phyloP scores from a whole-genome alignment of 2,888 invertebrate species.

The Ophion costatus region DNA sequence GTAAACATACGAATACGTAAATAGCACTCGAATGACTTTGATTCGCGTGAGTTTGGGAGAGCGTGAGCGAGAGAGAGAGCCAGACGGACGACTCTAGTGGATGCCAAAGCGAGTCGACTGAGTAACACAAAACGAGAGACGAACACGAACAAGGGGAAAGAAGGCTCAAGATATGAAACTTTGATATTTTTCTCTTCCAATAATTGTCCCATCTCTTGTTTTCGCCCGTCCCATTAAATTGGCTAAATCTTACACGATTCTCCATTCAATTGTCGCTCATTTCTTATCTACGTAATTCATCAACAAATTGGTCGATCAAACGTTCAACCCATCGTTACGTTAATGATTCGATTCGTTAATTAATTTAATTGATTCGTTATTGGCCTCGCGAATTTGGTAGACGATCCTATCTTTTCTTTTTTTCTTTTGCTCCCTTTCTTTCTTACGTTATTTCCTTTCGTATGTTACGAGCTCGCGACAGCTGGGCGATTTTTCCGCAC shows the following conservation, averaged over 20 bases:
- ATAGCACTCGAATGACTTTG: constrained; percentile 66
- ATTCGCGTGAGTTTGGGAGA: constrained; percentile 55
- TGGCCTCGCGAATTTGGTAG: constrained; percentile 61
- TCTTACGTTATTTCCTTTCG: constrained; percentile 18
- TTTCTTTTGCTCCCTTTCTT: neutral
- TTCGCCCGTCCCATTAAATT: constrained; percentile 10
- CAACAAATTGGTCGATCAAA: constrained; percentile 12
- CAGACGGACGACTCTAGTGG: neutral
- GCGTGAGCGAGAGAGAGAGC: constrained; percentile 33
- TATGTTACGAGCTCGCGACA: neutral
- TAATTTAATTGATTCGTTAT: constrained; percentile 47
- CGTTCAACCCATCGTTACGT: neutral
- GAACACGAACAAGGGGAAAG: constrained; percentile 31
- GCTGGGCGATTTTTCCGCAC: too few species aligned
- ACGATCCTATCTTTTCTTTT: constrained; percentile 26
- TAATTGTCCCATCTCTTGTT: constrained; percentile 20
- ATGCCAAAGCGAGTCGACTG: constrained; percentile 21
- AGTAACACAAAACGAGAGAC: constrained; percentile 46
- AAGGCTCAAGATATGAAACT: constrained; percentile 62
- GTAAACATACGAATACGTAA: constrained; percentile 63
- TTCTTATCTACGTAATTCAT: constrained; percentile 35
- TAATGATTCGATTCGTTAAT: neutral
- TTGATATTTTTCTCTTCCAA: constrained; percentile 63
- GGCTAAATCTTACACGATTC: constrained; percentile 46
- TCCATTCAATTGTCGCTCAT: constrained; percentile 21